These are phyloP conservation scores for Tinamus major DNA, from an alignment of 2,797 vertebrate species.

Conservation along the genomic window DNA sequence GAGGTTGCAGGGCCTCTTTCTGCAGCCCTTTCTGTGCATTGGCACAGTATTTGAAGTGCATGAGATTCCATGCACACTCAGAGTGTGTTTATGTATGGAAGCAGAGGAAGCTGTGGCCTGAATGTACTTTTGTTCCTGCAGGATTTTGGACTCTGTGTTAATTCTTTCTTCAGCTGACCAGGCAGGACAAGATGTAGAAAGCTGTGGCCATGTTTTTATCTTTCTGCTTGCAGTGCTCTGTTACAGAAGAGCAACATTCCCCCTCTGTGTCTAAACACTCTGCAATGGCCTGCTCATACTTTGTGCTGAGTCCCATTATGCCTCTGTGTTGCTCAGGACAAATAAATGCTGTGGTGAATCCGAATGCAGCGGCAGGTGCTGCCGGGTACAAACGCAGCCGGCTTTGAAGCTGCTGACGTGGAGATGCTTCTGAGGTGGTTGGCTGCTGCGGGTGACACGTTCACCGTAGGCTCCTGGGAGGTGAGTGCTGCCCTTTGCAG, in stretches of 20 bases:
- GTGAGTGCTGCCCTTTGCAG: not conserved
- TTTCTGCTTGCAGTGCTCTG: not conserved
- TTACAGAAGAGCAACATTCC: not conserved
- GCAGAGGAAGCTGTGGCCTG: not conserved
- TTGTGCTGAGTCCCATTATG: not conserved
- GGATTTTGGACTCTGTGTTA: not conserved
- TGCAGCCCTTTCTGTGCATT: not conserved
- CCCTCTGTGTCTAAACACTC: not conserved
- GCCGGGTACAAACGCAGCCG: not conserved
- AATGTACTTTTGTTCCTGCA: constrained; percentile 8
- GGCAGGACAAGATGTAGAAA: constrained; percentile 1
- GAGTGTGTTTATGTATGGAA: not conserved
- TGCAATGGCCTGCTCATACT: not conserved
- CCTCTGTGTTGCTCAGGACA: not conserved
- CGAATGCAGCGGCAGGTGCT: not conserved
- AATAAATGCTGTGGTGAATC: not conserved
- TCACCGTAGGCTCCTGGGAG: not conserved
- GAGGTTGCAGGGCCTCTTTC: not conserved
- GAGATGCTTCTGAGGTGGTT: not conserved
- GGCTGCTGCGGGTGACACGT: not conserved
- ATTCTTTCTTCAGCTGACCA: constrained; percentile 22
- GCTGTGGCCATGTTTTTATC: not conserved
- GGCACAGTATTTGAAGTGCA: not conserved
- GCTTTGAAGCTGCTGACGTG: not conserved
- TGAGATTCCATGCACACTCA: not conserved